Evolutionary conservation across 2,888 invertebrate species (phyloP).

Genomic region (Drosophila neonasuta): DNA sequence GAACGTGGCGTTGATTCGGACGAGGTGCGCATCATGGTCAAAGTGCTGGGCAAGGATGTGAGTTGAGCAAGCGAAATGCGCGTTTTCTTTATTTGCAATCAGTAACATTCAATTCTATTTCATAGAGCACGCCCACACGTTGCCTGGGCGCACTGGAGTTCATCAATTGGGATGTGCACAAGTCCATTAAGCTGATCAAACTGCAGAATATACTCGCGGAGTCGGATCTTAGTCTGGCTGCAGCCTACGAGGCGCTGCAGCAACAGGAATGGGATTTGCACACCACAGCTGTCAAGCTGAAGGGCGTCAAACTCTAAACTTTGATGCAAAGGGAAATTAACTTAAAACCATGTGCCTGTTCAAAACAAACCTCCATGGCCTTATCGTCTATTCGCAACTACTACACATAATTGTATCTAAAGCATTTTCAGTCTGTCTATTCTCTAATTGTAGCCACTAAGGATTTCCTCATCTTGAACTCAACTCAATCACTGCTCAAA

Average conservation of each 20-base stretch:
- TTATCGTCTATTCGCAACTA: constrained; percentile 18
- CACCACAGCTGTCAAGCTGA: constrained; percentile 79
- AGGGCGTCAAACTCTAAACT: constrained; percentile 65
- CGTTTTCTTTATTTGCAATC: background rate
- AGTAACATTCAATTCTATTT: background rate
- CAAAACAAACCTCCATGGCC: constrained; percentile 39
- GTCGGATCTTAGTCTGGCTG: constrained; percentile 73
- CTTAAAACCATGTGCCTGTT: constrained; percentile 45
- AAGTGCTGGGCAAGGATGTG: constrained; percentile 90
- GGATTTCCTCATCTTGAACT: constrained; percentile 13
- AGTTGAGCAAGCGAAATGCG: constrained; percentile 62
- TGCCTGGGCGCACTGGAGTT: constrained; percentile 91
- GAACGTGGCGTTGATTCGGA: constrained; percentile 94
- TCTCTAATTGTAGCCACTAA: constrained; percentile 25
- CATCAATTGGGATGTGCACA: constrained; percentile 94
- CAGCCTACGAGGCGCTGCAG: constrained; percentile 79
- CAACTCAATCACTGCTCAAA: constrained; percentile 67
- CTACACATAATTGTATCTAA: constrained; percentile 34
- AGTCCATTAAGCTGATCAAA: constrained; percentile 88
- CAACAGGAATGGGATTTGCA: constrained; percentile 82
- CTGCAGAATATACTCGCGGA: constrained; percentile 80
- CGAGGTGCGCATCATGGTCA: constrained; percentile 95
- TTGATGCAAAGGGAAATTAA: background rate
- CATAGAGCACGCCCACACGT: constrained; percentile 87
- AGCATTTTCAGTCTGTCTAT: constrained; percentile 40